Evolutionary conservation across 2,113 vertebrate species (phyloP).

Genomic region (Amblyornis subalaris): DNA sequence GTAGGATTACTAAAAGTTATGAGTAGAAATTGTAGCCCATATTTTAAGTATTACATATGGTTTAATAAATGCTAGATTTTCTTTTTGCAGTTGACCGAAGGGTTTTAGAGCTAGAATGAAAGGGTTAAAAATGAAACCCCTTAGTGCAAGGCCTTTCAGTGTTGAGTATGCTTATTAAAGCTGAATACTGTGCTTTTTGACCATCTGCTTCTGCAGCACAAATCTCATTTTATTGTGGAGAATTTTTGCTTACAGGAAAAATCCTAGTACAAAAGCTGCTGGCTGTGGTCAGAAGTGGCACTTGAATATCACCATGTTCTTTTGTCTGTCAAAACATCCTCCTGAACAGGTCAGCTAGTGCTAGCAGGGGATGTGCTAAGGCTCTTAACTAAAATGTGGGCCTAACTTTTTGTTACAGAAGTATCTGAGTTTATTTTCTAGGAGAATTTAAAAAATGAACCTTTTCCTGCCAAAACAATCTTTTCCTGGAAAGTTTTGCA

Average conservation of each 20-base stretch:
- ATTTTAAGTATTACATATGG: neutral
- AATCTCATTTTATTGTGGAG: neutral
- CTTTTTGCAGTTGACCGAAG: neutral
- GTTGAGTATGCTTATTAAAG: constrained; percentile 44
- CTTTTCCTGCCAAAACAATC: neutral
- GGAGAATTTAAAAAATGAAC: neutral
- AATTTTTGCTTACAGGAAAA: constrained; percentile 48
- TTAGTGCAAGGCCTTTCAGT: neutral
- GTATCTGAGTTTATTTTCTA: neutral
- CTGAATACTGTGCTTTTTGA: constrained; percentile 30
- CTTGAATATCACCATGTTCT: constrained; percentile 22
- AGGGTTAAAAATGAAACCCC: constrained; percentile 9
- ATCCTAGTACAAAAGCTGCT: constrained; percentile 10
- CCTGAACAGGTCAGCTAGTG: neutral
- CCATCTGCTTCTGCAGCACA: constrained; percentile 51
- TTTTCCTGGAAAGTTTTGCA: neutral
- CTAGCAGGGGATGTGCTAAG: neutral
- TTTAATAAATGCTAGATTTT: neutral
- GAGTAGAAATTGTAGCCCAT: neutral
- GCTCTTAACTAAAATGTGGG: neutral
- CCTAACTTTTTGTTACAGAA: neutral
- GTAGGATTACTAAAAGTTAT: neutral
- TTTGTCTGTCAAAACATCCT: neutral
- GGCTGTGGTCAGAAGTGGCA: neutral
- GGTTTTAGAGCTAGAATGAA: neutral